Percentiles rank a stretch among this genome's conserved stretches.
Conservation (phyloP, 2,888 invertebrate species). For the Drosophila koepferae region DNA sequence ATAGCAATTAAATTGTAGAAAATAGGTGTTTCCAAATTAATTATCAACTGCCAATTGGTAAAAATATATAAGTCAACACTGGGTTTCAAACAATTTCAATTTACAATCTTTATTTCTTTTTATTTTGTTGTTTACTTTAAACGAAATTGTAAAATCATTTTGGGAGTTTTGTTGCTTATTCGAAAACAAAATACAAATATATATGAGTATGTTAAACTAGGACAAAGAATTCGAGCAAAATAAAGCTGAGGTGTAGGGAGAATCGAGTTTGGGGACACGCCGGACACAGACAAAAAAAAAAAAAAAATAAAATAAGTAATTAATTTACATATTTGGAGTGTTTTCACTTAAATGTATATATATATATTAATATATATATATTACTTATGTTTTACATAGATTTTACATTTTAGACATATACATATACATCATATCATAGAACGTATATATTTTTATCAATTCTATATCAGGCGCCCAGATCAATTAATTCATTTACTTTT, state of each 20-base stretch:
- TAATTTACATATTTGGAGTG: slow-evolving; percentile 82
- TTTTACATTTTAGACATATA: slow-evolving; percentile 70
- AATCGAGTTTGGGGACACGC: neutral
- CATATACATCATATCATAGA: slow-evolving; percentile 67
- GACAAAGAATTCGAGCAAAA: slow-evolving; percentile 50
- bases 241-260: slow-evolving; percentile 40
- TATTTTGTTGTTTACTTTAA: slow-evolving; percentile 29
- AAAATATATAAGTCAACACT: slow-evolving; percentile 18
- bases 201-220: slow-evolving; percentile 30
- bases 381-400: slow-evolving; percentile 73
- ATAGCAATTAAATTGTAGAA: neutral
- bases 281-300: slow-evolving; percentile 13
- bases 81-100: slow-evolving; percentile 50
- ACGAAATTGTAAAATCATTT: slow-evolving; percentile 43
- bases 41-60: slow-evolving; percentile 20
- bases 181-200: slow-evolving; percentile 29
- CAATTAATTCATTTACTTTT: slow-evolving; percentile 50
- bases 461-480: slow-evolving; percentile 39
- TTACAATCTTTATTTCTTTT: slow-evolving; percentile 76
- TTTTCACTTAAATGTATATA: slow-evolving; percentile 61
- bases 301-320: slow-evolving; percentile 37
- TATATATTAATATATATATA: slow-evolving; percentile 23
- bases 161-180: slow-evolving; percentile 29
- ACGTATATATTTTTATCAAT: slow-evolving; percentile 41
- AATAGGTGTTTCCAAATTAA: neutral